phyloP scores from a whole-genome alignment of 2,113 vertebrate genomes.

The Columba livia region DNA sequence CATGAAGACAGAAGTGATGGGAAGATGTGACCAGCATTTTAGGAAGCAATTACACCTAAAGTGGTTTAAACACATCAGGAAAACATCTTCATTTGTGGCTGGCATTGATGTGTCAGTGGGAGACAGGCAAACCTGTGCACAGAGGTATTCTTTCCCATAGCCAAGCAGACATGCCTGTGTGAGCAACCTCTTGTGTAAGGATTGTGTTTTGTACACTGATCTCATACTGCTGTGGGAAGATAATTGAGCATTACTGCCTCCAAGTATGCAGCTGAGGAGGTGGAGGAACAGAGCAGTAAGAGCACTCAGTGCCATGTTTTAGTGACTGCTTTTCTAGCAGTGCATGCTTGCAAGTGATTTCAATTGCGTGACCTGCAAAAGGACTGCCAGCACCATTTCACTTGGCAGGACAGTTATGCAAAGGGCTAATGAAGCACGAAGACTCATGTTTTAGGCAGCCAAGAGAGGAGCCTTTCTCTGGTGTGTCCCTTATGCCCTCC shows the following conservation, averaged over 20 bases:
- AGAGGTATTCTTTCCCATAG: neutral
- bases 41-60: neutral
- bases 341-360: neutral
- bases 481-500: neutral
- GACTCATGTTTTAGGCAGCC: neutral
- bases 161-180: neutral
- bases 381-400: conserved; percentile 7
- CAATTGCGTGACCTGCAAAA: neutral
- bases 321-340: neutral
- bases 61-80: neutral
- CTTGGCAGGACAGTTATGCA: neutral
- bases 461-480: neutral
- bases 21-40: neutral
- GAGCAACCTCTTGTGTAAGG: neutral
- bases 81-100: neutral
- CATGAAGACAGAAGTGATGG: neutral
- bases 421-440: neutral
- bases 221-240: neutral
- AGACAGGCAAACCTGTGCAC: neutral
- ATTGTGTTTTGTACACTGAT: neutral
- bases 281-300: neutral
- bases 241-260: neutral
- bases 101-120: neutral
- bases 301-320: neutral
- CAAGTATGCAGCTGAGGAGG: neutral